Conservation (phyloP, 2,888 invertebrate genomes). For the Lochmaea capreae region DNA sequence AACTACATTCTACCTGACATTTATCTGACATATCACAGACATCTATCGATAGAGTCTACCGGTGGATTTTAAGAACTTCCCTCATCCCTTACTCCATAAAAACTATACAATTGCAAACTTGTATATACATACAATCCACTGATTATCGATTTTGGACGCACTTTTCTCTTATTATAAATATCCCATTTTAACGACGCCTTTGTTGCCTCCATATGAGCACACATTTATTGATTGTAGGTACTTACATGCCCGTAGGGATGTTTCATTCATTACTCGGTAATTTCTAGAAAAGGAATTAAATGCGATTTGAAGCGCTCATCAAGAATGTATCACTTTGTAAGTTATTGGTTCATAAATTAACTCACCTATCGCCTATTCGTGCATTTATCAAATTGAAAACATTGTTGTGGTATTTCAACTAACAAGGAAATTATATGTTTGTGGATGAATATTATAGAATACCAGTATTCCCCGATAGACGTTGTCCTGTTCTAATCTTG, state of each 20-base stretch:
- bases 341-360: conserved; percentile 13
- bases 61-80: too few relatives aligned
- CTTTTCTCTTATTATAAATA: too few relatives aligned
- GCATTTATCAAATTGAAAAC: background rate
- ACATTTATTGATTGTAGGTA: conserved; percentile 2
- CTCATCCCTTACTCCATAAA: too few relatives aligned
- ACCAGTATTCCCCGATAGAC: too few relatives aligned
- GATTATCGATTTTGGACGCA: too few relatives aligned
- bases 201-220: background rate
- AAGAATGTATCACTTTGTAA: conserved; percentile 5
- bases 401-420: background rate
- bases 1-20: too few relatives aligned
- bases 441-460: too few relatives aligned
- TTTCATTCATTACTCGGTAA: conserved; percentile 16
- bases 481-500: too few relatives aligned
- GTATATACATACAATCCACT: too few relatives aligned
- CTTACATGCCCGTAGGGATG: conserved; percentile 5
- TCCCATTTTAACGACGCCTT: background rate
- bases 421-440: background rate
- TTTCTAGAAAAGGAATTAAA: conserved; percentile 17
- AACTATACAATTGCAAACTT: too few relatives aligned
- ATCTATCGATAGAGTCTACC: too few relatives aligned
- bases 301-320: conserved; percentile 11
- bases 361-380: conserved; percentile 11
- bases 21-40: too few relatives aligned